Evolutionary conservation across 1,140 invertebrate species (phyloP).

Genomic region (Orius insidiosus): DNA sequence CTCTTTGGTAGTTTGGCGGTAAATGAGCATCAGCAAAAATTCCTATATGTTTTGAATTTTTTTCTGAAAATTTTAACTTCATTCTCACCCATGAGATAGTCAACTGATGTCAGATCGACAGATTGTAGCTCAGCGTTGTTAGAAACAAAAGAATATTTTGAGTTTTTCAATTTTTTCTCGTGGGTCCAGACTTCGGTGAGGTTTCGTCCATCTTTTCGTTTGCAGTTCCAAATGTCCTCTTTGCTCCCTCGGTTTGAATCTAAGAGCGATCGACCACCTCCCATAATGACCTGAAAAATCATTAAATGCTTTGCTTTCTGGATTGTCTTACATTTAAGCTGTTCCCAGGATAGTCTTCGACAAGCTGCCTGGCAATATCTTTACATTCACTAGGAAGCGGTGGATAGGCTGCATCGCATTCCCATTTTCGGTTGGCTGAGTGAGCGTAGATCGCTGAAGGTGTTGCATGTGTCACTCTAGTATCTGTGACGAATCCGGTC

Average conservation of each 20-base stretch:
- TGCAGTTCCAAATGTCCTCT: conserved; percentile 45
- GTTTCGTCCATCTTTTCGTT: conserved; percentile 49
- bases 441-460: conserved; percentile 73
- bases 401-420: conserved; percentile 31
- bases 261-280: conserved; percentile 59
- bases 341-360: conserved; percentile 29
- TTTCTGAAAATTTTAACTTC: not conserved
- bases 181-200: conserved; percentile 46
- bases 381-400: conserved; percentile 21
- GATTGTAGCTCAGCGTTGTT: conserved; percentile 42
- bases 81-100: conserved; percentile 51
- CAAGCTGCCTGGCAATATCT: conserved; percentile 32
- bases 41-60: conserved; percentile 24
- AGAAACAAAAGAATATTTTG: conserved; percentile 36
- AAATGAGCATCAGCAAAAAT: conserved; percentile 66
- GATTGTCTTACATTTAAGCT: conserved; percentile 27
- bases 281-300: conserved; percentile 56
- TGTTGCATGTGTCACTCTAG: conserved; percentile 80
- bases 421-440: conserved; percentile 55
- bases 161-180: conserved; percentile 35
- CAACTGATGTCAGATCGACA: conserved; percentile 37
- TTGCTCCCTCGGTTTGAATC: conserved; percentile 38
- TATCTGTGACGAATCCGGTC: conserved; percentile 79
- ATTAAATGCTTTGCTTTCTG: not conserved
- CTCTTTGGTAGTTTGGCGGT: conserved; percentile 52